Evolutionary conservation across 2,113 vertebrate species (phyloP), one percentile per base, ranked within the genome.

Genomic region (Sterna hirundo): DNA sequence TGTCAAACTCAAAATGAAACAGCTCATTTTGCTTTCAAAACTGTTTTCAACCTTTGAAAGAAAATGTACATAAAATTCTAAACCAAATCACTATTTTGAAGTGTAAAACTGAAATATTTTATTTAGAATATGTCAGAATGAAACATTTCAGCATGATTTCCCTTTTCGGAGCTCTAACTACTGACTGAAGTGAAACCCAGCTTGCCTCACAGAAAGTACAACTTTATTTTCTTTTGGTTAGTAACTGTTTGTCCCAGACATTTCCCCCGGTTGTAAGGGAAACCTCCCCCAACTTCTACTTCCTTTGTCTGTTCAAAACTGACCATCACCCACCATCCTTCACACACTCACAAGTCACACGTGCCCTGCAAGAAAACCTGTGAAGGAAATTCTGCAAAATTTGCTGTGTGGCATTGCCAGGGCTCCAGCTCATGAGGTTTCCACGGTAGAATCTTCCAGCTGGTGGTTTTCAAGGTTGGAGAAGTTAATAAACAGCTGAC

Each of bases 1-100:
- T 52, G 6, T 57, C 44, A 34, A 61, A 54, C 70, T 96, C 93
- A 96, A 93, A 96, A 79, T 85, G 92, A 95, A 93, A 96, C 44
- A 88, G 7, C 25, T 58, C 3, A 1, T 34, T 96, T 87, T 82
- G 40, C 75, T 85, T 95, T 93, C 57, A 72, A 76, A 76, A 40
- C 7, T 65, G 27, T 93, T 93, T 71, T 79, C 70, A 94, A 16
- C 3, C 4, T 93, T 77, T 85, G 57, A 72, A 84, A 94, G 49
- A 96, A 93, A 90, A 82, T 10, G 27, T 32, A 58, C 11, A 13
- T 38, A 61, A 91, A 81, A 62, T 57, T 84, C 83, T 62, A 90
- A 79, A 93, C 40, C 66, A 83, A 90, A 83, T 36, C 17, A 72
- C 32, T 55, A 25, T 58, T 84, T 55, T 49, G 44, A 84, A 49